Evolutionary conservation across 2,797 vertebrate genomes (phyloP).

Genomic region (Periophthalmus magnuspinnatus): DNA sequence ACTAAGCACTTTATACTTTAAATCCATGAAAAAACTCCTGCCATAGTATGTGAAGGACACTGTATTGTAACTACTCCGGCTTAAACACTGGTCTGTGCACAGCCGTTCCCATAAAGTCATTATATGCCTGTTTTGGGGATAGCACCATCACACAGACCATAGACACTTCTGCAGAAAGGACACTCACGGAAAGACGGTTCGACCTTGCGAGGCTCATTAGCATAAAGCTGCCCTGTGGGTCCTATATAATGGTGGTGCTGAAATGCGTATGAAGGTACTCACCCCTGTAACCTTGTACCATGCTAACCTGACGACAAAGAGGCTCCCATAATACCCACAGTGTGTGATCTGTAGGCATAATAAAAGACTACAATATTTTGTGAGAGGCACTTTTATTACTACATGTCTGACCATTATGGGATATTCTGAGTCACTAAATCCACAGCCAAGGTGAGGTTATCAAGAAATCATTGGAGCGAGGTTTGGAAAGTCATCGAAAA

Average conservation of each 20-base stretch:
- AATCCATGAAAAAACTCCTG: not conserved
- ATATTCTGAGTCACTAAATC: not conserved
- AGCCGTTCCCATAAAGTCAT: constrained; percentile 52
- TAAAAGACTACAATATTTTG: not conserved
- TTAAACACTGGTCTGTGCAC: constrained; percentile 43
- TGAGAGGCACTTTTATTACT: not conserved
- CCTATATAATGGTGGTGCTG: constrained; percentile 26
- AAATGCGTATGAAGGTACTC: constrained; percentile 21
- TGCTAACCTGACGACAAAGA: constrained; percentile 25
- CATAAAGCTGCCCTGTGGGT: constrained; percentile 64
- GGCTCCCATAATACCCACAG: not conserved
- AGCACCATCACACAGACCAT: constrained; percentile 64
- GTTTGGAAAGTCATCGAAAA: not conserved
- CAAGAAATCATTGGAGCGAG: not conserved
- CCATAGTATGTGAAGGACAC: constrained; percentile 12
- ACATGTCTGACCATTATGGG: not conserved
- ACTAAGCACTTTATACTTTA: not conserved
- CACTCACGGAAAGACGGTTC: constrained; percentile 49
- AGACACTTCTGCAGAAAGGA: constrained; percentile 55
- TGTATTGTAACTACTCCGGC: constrained; percentile 40
- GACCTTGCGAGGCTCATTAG: constrained; percentile 73
- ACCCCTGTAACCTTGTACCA: constrained; percentile 33
- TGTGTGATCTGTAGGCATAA: constrained; percentile 1
- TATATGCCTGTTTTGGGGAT: constrained; percentile 50
- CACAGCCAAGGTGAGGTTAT: not conserved